Conservation (phyloP, 1,140 invertebrate species). For the Archivesica marissinica region DNA sequence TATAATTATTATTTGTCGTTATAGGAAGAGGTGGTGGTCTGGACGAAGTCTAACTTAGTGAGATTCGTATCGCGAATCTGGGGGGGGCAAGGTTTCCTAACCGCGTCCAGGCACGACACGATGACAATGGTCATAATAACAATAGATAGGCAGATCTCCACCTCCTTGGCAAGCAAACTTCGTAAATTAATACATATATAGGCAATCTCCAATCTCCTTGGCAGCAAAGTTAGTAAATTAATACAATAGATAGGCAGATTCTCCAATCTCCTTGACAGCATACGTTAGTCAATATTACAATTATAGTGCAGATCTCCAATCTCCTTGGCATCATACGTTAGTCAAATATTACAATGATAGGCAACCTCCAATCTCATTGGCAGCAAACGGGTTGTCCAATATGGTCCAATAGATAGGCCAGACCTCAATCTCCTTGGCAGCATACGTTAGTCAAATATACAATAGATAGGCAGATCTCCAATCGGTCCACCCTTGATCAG, state of each 20-base stretch:
- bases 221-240: conserved; percentile 48
- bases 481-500: too few species aligned
- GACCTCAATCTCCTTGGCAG: too few species aligned
- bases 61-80: conserved; percentile 49
- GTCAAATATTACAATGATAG: too few species aligned
- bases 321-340: too few species aligned
- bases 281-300: conserved; percentile 28
- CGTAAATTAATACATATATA: conserved; percentile 49
- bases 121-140: conserved; percentile 38
- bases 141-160: conserved; percentile 39
- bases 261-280: conserved; percentile 31
- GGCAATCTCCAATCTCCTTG: conserved; percentile 42
- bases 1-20: too few species aligned
- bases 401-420: too few species aligned
- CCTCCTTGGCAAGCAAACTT: conserved; percentile 53
- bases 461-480: too few species aligned
- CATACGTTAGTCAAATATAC: too few species aligned
- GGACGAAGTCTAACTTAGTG: conserved; percentile 50
- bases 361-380: too few species aligned
- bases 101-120: conserved; percentile 31
- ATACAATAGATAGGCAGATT: conserved; percentile 53
- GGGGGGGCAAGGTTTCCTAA: conserved; percentile 32
- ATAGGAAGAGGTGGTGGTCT: conserved; percentile 55
- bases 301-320: too few species aligned
- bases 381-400: too few species aligned